Evolutionary conservation across 1,140 invertebrate species (phyloP), one percentile per base, ranked within the genome.

Genomic region (Colletes gigas): DNA sequence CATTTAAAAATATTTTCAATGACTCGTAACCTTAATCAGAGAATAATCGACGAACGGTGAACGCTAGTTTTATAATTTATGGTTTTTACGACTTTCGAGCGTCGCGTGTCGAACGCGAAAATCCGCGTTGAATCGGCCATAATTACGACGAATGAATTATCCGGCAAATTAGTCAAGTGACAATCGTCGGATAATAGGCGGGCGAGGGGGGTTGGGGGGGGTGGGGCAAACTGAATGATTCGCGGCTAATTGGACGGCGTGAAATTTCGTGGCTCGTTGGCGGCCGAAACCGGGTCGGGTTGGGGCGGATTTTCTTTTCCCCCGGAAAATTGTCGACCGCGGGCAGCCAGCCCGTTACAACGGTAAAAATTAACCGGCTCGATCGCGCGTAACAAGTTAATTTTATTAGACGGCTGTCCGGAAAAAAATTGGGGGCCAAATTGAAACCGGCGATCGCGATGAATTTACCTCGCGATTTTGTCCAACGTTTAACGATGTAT

Each of bases 61-160:
- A 30, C 30, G 30, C 30, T 1, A 1, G 30, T 30, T 30, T 30
- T 30, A 30, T 1, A 1, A 30, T 30, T 30, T 30, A 30, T 30
- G 30, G 30, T 30, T 30, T 30, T 30, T 30, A 0, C 30, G 30
- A 30, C 30, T 30, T 30, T 2, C 30, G 2, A 30, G 30, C 30
- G 30, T 1, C 21, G 12, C 12, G 41, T 8, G n/a, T 47, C 1
- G 41, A 1, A 50, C 41, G 10, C 39, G 60, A 78, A 66, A 82
- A 81, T 78, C 67, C 41, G n/a, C 66, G 30, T 21, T 65, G 55
- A 79, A 82, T 79, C 76, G 69, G 14, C 63, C 63, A 69, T 79
- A 82, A 82, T 82, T 82, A 41, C 47, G 52, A n/a, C 17, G 62
- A 67, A 73, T 54, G 81, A 82, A 72, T 82, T 82, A 82, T 79